These are phyloP conservation scores for Buceros bicornis DNA, from an alignment of 2,797 vertebrate species.

Conservation along the genomic window DNA sequence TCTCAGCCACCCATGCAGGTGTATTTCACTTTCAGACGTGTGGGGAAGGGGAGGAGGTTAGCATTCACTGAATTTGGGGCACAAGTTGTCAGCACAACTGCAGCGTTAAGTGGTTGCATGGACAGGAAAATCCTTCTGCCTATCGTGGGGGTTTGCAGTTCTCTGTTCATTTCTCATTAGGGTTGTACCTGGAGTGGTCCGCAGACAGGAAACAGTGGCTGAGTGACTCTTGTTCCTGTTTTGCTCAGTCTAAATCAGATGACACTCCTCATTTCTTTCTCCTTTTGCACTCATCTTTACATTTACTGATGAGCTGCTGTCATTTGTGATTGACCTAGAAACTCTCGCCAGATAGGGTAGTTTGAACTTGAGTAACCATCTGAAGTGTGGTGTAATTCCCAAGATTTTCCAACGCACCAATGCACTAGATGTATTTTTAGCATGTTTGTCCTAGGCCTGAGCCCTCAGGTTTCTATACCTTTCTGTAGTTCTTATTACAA, in stretches of 20 bases:
- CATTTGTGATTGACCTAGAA: background rate
- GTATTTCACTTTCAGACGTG: background rate
- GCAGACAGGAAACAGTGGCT: accelerated
- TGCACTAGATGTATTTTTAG: background rate
- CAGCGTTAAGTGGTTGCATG: background rate
- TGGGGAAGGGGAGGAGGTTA: background rate
- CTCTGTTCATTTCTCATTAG: background rate
- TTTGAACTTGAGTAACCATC: background rate
- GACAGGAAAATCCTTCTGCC: background rate
- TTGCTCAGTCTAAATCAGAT: background rate
- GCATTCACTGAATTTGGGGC: background rate
- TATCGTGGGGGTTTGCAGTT: background rate
- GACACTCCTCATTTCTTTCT: background rate
- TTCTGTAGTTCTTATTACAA: background rate
- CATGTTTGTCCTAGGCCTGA: background rate
- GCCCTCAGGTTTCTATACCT: background rate
- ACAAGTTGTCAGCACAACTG: background rate
- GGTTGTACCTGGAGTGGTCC: background rate
- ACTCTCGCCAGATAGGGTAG: background rate
- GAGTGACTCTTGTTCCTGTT: background rate
- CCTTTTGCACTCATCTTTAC: background rate
- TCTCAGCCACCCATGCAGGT: background rate
- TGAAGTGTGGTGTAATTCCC: background rate
- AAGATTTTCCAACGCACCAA: background rate
- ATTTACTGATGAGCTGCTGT: background rate